Evolutionary conservation across 2,797 vertebrate genomes (phyloP).

Genomic region (Notamacropus eugenii): DNA sequence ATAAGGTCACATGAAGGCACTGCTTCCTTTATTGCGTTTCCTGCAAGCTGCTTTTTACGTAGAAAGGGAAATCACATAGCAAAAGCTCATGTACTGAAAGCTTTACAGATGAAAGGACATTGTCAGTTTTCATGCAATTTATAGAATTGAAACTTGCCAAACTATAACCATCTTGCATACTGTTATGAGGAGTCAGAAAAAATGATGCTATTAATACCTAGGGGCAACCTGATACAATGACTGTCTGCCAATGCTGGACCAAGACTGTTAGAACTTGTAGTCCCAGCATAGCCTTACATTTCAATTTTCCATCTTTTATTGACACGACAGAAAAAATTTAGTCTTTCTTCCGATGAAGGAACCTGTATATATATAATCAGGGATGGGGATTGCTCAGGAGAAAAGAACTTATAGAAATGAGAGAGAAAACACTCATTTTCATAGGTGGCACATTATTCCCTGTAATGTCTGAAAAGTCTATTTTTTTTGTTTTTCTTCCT

Average conservation of each 20-base stretch:
- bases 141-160: background rate
- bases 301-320: background rate
- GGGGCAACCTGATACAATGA: background rate
- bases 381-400: background rate
- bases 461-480: background rate
- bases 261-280: background rate
- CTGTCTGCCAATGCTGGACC: background rate
- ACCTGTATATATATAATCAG: background rate
- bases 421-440: background rate
- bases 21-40: background rate
- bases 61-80: background rate
- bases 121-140: background rate
- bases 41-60: background rate
- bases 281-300: background rate
- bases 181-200: background rate
- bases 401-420: background rate
- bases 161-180: background rate
- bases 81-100: background rate
- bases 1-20: background rate
- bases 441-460: background rate
- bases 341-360: background rate
- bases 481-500: background rate
- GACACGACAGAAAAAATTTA: background rate
- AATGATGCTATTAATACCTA: background rate
- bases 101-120: background rate